Percentiles rank a stretch among this genome's conserved stretches.
These are phyloP conservation scores for Gastracanthus pulcherrimus DNA, from an alignment of 2,888 invertebrate genomes.

Conservation along the genomic window DNA sequence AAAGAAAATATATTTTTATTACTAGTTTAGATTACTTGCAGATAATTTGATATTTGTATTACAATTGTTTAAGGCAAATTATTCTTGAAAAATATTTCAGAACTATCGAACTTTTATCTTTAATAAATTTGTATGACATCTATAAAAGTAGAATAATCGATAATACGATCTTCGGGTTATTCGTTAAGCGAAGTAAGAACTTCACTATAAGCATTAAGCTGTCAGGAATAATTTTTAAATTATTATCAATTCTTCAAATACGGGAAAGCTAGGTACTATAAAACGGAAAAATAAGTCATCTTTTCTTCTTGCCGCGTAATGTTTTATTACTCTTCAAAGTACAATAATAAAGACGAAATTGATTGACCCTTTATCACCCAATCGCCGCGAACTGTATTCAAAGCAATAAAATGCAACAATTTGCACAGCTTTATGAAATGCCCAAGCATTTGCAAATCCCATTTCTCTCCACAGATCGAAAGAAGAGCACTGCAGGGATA, in stretches of 20 bases:
- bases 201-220: background rate
- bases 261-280: background rate
- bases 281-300: background rate
- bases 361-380: slow-evolving; percentile 1
- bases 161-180: too few species aligned
- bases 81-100: too few species aligned
- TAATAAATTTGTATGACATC: too few species aligned
- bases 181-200: background rate
- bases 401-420: background rate
- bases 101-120: too few species aligned
- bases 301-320: background rate
- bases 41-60: too few species aligned
- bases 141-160: too few species aligned
- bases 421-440: background rate
- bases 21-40: too few species aligned
- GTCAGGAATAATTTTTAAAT: background rate
- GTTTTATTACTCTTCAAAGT: background rate
- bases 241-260: background rate
- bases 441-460: background rate
- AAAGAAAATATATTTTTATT: too few species aligned
- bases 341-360: background rate
- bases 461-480: too few species aligned
- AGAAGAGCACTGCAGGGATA: too few species aligned
- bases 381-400: background rate
- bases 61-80: too few species aligned